A percentile compares a stretch with the other conserved stretches of the same genome.
These are phyloP conservation scores for Balanococcus diminutus DNA, from an alignment of 2,888 invertebrate species.

Conservation along the genomic window DNA sequence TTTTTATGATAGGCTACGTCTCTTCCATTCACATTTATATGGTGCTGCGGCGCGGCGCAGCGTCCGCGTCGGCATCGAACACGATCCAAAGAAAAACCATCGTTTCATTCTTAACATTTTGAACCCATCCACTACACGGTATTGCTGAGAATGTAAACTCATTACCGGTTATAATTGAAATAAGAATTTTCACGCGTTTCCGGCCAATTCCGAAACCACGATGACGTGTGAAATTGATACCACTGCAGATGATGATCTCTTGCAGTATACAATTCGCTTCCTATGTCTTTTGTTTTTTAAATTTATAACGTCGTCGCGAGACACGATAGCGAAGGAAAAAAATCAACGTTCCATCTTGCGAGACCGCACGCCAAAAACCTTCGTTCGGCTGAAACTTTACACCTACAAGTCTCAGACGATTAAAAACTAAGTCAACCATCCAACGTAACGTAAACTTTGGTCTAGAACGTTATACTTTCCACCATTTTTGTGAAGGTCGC, in stretches of 20 bases:
- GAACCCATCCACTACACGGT: not conserved
- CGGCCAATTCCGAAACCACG: not conserved
- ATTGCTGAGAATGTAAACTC: not conserved
- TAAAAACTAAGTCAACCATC: not conserved
- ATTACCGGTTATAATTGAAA: not conserved
- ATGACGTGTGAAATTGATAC: not conserved
- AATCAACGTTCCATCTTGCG: not conserved
- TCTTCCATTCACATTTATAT: conserved; percentile 18
- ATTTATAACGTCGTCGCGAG: not conserved
- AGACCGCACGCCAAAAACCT: not conserved
- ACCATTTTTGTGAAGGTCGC: conserved; percentile 38
- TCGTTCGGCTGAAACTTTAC: not conserved
- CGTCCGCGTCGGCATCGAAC: not conserved
- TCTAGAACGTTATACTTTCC: not conserved
- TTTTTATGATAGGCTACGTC: not conserved
- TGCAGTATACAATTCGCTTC: not conserved
- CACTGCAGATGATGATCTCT: not conserved
- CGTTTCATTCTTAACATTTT: conserved; percentile 15
- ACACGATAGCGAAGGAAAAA: not conserved
- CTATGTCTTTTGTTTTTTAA: not conserved
- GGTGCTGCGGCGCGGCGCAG: not conserved
- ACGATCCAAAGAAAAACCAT: not conserved
- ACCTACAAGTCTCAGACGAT: not conserved
- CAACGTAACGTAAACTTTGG: not conserved
- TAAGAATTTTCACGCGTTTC: conserved; percentile 19